Evolutionary conservation across 2,113 vertebrate genomes (phyloP), one percentile per base, ranked within the genome.

Genomic region (Ivindomyrus marchei): DNA sequence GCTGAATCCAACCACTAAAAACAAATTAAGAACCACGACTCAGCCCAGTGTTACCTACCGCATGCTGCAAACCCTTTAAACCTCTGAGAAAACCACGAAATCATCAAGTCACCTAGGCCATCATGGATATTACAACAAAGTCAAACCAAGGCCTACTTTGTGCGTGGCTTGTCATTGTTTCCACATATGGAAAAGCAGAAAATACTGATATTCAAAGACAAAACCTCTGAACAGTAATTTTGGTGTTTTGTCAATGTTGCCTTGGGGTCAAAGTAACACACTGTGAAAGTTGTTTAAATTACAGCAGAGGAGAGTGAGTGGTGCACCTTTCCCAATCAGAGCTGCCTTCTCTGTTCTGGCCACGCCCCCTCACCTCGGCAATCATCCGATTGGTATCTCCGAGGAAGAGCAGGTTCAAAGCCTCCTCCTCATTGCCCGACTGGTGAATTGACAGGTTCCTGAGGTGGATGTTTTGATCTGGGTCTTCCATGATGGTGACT

Each of bases 311-410:
- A 11, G 91, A 87, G 56, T 83, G 46, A 56, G 39, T 6, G 36
- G 24, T 70, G 27, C 31, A 31, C n/a, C n/a, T 70, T 13, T 70
- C 62, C 62, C 27, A 70, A 36, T 53, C 19, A 47, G 45, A 88
- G 31, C 47, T 56, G 47, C 27, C 24, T 24, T 84, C 46, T 85
- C 52, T 39, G 27, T 56, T 45, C 77, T 88, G 45, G 80, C 62
- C 47, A 85, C 21, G 21, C 17, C 90, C 66, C 66, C 94, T 96
- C 91, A 99, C 98, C 95, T 99, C 98, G 87, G 98, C 97, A 91
- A 99, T 98, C 97, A 99, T 98, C 52, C 98, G 97, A 93, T 99
- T 99, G 88, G 98, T 99, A 92, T 99, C 98, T 24, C 98, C 98
- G 45, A 99, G 93, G 92, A 99, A 99, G 8, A 99, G 97, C 5